Conservation (phyloP, 2,888 invertebrate species). For the Philereme transversata region DNA sequence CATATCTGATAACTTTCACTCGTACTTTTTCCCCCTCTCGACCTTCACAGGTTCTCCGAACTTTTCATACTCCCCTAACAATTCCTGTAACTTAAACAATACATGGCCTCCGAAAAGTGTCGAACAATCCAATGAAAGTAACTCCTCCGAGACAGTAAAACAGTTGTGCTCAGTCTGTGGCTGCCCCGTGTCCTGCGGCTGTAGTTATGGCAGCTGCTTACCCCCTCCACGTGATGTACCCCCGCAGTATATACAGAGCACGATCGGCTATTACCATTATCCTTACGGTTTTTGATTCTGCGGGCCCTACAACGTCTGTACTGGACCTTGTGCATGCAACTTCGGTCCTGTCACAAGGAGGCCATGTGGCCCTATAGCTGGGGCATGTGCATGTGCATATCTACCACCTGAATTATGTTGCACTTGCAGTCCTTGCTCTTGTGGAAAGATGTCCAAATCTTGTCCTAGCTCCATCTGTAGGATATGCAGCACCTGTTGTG, state of each 20-base stretch:
- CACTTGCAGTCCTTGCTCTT: conserved; percentile 17
- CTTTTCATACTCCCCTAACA: background rate
- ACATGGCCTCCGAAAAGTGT: conserved; percentile 1
- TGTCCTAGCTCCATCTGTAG: too few relatives aligned
- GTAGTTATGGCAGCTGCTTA: conserved; percentile 45
- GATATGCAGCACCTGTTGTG: too few relatives aligned
- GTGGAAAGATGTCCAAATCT: conserved; percentile 9
- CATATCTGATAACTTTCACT: background rate
- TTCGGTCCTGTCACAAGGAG: conserved; percentile 29
- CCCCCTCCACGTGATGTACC: conserved; percentile 62
- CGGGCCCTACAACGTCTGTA: conserved; percentile 38
- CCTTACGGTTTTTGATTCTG: too few relatives aligned
- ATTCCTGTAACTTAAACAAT: too few relatives aligned
- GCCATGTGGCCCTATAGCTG: conserved; percentile 26
- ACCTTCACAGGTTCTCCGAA: too few relatives aligned
- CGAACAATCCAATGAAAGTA: conserved; percentile 6
- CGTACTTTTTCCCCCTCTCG: conserved; percentile 19
- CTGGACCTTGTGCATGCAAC: conserved; percentile 43
- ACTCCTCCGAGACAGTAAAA: background rate
- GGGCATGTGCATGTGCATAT: conserved; percentile 13
- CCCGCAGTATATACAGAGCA: conserved; percentile 60
- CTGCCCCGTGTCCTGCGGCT: conserved; percentile 41
- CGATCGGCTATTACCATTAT: conserved; percentile 55
- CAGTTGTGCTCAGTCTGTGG: conserved; percentile 41
- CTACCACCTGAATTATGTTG: conserved; percentile 30